Evolutionary conservation across 1,140 invertebrate species (phyloP).

Genomic region (Popillia japonica): DNA sequence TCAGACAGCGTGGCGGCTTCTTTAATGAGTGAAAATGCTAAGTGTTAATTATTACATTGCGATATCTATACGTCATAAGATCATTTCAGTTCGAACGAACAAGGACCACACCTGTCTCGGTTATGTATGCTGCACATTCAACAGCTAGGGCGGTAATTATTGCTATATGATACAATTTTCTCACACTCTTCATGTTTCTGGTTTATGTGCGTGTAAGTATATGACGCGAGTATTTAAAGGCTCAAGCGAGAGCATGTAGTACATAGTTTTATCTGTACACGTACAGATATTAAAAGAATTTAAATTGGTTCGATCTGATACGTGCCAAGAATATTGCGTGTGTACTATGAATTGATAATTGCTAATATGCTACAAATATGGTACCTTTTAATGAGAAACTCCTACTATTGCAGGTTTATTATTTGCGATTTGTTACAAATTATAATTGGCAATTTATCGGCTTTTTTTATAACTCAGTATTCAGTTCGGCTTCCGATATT

Average conservation of each 20-base stretch:
- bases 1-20: constrained; percentile 38
- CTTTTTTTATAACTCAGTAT: too few species aligned
- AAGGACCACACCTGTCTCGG: background rate
- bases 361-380: too few species aligned
- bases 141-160: background rate
- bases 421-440: too few species aligned
- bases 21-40: constrained; percentile 33
- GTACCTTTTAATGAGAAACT: too few species aligned
- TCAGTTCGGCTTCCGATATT: too few species aligned
- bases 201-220: too few species aligned
- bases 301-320: background rate
- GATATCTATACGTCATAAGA: constrained; percentile 26
- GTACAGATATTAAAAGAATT: constrained; percentile 2
- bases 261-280: background rate
- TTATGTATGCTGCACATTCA: background rate
- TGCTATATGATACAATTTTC: background rate
- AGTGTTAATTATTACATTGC: constrained; percentile 37
- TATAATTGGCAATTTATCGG: too few species aligned
- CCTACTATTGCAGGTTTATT: too few species aligned
- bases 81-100: background rate
- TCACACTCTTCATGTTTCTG: background rate
- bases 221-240: constrained; percentile 21
- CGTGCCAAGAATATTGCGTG: background rate
- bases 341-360: background rate
- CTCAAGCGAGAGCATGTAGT: background rate